These are phyloP conservation scores for Koerneria pararmatus DNA, from an alignment of 2,888 invertebrate genomes.

Conservation along the genomic window DNA sequence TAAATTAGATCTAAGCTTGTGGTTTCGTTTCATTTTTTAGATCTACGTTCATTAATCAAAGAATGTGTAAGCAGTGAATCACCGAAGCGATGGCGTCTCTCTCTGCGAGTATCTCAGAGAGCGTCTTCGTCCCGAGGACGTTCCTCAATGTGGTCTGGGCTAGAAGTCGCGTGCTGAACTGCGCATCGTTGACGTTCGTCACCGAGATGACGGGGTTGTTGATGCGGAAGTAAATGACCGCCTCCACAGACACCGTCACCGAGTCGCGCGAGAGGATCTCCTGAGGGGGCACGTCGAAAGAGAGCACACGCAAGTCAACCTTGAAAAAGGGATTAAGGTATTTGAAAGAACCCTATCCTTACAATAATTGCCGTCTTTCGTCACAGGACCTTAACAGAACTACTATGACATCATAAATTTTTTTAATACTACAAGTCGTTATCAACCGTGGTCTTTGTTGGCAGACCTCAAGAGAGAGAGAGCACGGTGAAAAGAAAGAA, in stretches of 20 bases:
- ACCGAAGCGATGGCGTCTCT: conserved; percentile 58
- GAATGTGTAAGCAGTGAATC: no score
- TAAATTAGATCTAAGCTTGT: no score
- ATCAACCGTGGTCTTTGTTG: no score
- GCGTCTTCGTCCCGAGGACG: conserved; percentile 60
- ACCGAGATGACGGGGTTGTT: conserved; percentile 60
- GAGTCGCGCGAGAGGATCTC: conserved; percentile 65
- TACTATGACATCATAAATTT: no score
- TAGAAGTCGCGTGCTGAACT: conserved; percentile 78
- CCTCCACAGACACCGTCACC: conserved; percentile 63
- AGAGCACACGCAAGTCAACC: conserved; percentile 66
- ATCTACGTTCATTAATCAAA: no score
- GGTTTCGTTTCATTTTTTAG: no score
- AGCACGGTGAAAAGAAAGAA: no score
- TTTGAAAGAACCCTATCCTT: no score
- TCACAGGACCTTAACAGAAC: no score
- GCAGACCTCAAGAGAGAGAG: no score
- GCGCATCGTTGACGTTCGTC: conserved; percentile 68
- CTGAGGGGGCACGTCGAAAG: conserved; percentile 95
- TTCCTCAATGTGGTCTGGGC: conserved; percentile 59
- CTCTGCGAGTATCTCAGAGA: conserved; percentile 59
- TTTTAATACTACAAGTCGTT: no score
- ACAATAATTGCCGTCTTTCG: no score
- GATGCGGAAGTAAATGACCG: conserved; percentile 45
- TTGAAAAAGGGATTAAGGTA: conserved; percentile 19